phyloP scores from a whole-genome alignment of 2,113 vertebrate species.

The Cottus gobio region DNA sequence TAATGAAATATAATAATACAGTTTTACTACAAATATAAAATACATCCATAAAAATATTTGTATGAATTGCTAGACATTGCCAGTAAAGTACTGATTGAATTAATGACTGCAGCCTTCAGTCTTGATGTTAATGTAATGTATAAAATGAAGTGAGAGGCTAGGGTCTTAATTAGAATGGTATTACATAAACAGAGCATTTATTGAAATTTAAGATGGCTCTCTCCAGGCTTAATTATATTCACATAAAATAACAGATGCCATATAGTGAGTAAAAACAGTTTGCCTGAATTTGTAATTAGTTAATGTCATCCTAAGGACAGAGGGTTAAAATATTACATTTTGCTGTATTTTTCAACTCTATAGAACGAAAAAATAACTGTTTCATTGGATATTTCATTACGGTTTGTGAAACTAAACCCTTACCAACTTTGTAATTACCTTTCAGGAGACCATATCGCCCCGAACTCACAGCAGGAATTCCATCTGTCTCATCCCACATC shows the following conservation, averaged over 20 bases:
- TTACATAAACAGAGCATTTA: no score
- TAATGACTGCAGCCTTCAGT: not conserved
- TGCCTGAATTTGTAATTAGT: not conserved
- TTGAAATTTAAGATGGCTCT: not conserved
- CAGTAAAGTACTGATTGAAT: not conserved
- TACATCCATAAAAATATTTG: not conserved
- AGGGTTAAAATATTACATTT: not conserved
- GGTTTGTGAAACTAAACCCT: not conserved
- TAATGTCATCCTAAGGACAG: not conserved
- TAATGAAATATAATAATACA: not conserved
- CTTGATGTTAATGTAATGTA: not conserved
- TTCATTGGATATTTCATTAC: not conserved
- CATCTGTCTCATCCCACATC: conserved; percentile 58
- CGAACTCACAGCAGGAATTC: conserved; percentile 67
- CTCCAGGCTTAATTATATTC: not conserved
- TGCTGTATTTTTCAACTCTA: not conserved
- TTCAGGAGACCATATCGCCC: conserved; percentile 62
- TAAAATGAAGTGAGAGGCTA: not conserved
- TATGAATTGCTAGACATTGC: conserved; percentile 1
- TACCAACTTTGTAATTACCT: conserved; percentile 7
- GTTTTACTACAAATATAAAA: not conserved
- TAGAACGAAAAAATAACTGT: no score
- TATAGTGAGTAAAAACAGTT: not conserved
- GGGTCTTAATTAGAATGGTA: not conserved
- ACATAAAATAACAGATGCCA: not conserved